These are phyloP conservation scores for Bucco capensis DNA, from an alignment of 2,113 vertebrate genomes.

Conservation along the genomic window DNA sequence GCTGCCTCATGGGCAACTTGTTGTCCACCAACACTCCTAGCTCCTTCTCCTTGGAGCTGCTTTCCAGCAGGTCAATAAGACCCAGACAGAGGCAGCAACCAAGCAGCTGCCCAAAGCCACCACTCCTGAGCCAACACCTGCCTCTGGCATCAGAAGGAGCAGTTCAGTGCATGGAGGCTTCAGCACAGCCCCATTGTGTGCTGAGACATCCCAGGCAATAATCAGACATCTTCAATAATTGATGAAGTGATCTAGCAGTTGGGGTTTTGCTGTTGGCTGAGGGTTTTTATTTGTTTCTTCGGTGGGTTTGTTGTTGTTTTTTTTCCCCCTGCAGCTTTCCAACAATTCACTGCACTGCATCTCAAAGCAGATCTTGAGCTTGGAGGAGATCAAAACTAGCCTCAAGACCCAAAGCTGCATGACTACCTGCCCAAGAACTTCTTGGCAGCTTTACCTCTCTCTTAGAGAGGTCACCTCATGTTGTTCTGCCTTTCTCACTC, in stretches of 20 bases:
- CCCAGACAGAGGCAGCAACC: background rate
- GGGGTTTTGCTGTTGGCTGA: background rate
- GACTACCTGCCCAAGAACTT: background rate
- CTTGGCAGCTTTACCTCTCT: background rate
- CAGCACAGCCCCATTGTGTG: background rate
- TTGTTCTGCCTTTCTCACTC: background rate
- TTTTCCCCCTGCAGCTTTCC: background rate
- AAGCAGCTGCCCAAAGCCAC: background rate
- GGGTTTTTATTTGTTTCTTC: background rate
- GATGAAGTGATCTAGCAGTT: background rate
- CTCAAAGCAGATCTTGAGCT: background rate
- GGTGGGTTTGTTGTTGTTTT: background rate
- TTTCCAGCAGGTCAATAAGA: background rate
- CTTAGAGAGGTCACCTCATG: background rate
- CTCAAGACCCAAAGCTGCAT: background rate
- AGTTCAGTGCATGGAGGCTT: rapidly evolving
- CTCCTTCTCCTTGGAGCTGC: no score
- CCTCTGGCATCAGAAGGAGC: rapidly evolving
- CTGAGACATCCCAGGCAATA: background rate
- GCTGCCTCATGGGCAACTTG: no score
- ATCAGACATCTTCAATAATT: background rate
- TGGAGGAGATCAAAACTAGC: background rate
- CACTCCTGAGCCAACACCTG: background rate
- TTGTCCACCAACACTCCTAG: no score
- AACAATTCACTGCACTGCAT: background rate